These are phyloP conservation scores for Nematopogon swammerdamellus DNA, from an alignment of 2,888 invertebrate genomes.

Conservation along the genomic window DNA sequence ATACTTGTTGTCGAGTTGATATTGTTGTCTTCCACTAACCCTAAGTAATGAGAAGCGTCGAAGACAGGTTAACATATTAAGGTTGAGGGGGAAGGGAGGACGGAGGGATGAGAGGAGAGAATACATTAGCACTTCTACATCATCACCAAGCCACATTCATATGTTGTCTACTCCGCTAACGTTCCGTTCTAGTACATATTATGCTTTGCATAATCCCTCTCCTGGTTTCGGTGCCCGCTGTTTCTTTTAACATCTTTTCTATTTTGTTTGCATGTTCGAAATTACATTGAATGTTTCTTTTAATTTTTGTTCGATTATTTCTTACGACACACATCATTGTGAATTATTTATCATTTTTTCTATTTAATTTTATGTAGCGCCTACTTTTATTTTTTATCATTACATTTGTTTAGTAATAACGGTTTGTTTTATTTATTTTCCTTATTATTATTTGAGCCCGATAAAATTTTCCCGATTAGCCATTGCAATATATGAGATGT, in stretches of 20 bases:
- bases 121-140: background rate
- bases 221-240: background rate
- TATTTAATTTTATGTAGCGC: slow-evolving; percentile 4
- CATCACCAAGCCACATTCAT: background rate
- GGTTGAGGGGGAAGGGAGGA: too few relatives aligned
- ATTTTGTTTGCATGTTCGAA: background rate
- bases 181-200: background rate
- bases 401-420: background rate
- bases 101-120: too few relatives aligned
- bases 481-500: background rate
- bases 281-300: background rate
- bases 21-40: background rate
- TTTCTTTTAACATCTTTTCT: background rate
- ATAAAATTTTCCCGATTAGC: background rate
- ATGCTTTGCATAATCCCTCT: background rate
- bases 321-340: background rate
- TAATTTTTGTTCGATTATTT: slow-evolving; percentile 14
- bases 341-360: slow-evolving; percentile 1
- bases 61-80: too few relatives aligned
- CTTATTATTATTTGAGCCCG: background rate
- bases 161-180: background rate
- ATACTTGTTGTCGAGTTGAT: background rate
- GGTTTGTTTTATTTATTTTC: slow-evolving; percentile 2
- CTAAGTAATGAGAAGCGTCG: background rate
- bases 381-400: slow-evolving; percentile 3